A percentile compares a stretch with the other conserved stretches of the same genome.
phyloP scores from a whole-genome alignment of 2,888 invertebrate genomes.

The Agrotis puta region DNA sequence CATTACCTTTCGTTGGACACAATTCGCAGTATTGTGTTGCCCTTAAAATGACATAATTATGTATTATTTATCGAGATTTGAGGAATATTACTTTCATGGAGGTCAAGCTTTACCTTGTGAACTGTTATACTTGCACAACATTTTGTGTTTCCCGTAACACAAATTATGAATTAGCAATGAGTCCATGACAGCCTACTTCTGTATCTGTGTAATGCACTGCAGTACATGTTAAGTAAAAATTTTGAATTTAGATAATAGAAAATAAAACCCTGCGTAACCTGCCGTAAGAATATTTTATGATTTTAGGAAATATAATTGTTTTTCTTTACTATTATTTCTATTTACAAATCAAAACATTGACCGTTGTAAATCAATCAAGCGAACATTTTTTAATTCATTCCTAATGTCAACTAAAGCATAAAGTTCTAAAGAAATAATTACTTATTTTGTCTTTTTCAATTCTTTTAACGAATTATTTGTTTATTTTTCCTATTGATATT shows the following conservation, averaged over 20 bases:
- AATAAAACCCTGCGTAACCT: neutral
- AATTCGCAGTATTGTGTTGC: conserved; percentile 13
- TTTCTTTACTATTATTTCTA: neutral
- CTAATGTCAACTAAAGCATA: too few relatives aligned
- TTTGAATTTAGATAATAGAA: neutral
- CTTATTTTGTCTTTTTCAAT: neutral
- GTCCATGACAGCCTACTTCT: neutral
- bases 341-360: neutral
- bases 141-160: conserved; percentile 28
- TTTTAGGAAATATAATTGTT: neutral
- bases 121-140: conserved; percentile 6
- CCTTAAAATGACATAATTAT: conserved; percentile 15
- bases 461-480: neutral
- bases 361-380: too few relatives aligned
- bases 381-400: too few relatives aligned
- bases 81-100: conserved; percentile 53
- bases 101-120: conserved; percentile 25
- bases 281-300: neutral
- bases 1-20: conserved; percentile 7
- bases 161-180: neutral
- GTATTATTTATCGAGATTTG: conserved; percentile 28
- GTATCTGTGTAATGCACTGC: conserved; percentile 1
- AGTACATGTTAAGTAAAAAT: neutral
- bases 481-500: neutral
- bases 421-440: neutral